Evolutionary conservation across 2,113 vertebrate species (phyloP), one percentile per base, ranked within the genome.

Genomic region (Pseudorasbora parva): DNA sequence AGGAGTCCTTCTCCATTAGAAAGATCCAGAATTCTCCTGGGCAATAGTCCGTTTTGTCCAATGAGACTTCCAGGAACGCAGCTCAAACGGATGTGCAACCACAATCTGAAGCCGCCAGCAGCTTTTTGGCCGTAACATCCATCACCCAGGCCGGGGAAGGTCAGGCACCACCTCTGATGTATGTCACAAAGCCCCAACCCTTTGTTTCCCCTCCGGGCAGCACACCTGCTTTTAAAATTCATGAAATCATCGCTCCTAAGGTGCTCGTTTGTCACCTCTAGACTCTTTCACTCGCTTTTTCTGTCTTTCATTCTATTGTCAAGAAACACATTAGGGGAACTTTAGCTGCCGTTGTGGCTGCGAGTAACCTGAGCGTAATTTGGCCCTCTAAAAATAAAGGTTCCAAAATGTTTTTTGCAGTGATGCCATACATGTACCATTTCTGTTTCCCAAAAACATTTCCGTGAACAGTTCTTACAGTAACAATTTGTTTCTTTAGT

Each of bases 181-280:
- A 54, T 19, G 54, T 78, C 68, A 78, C 82, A 45, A 74, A 71
- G 68, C 68, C 41, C 68, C 68, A 45, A 45, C 68, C 68, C 68
- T 71, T 45, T 56, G 82, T 83, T 54, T 87, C 76, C 49, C 78
- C 82, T 86, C 71, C 30, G 37, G 84, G 78, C 73, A 71, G 76
- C 49, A 80, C 84, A 87, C 88, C 88, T 87, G 84, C 81, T 87
- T 85, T 87, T 83, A 57, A 85, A 87, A 87, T 87, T 87, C 86
- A 86, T 87, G 84, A 85, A 87, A 87, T 85, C 83, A 88, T 86
- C 78, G 37, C 64, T 68, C 83, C 66, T 82, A 21, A n/a, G 83
- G 82, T 83, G 23, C 60, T 86, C 81, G 77, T 85, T 85, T 85
- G 81, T 87, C 81, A 87, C 82, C 73, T 73, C 73, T 54, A 49